These are phyloP conservation scores for Noctua comes DNA, from an alignment of 2,888 invertebrate species.

Conservation along the genomic window DNA sequence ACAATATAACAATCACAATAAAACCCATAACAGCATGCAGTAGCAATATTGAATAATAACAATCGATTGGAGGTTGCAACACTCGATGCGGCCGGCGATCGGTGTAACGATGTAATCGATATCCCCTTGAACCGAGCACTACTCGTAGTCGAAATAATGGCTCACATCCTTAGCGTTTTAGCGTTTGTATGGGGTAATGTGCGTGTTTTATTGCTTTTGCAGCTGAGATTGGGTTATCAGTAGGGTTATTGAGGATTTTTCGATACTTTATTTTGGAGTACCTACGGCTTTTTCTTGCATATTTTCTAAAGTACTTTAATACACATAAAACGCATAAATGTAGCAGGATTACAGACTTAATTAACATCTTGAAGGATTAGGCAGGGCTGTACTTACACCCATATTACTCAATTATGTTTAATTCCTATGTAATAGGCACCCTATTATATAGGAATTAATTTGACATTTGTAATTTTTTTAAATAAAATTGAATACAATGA, in stretches of 20 bases:
- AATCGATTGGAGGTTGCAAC: constrained; percentile 63
- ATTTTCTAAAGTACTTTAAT: not conserved
- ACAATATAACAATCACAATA: constrained; percentile 52
- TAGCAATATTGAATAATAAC: constrained; percentile 64
- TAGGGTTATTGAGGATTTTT: not conserved
- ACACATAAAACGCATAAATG: no score
- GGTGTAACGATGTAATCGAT: constrained; percentile 71
- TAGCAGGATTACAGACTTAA: no score
- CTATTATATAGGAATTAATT: no score
- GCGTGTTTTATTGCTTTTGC: constrained; percentile 39
- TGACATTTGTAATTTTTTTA: not conserved
- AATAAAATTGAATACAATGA: no score
- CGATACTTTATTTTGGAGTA: not conserved
- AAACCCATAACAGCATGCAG: constrained; percentile 54
- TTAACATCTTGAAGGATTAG: no score
- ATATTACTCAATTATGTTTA: no score
- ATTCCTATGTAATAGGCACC: no score
- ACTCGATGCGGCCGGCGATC: constrained; percentile 65
- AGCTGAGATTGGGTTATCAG: constrained; percentile 4
- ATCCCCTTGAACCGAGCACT: constrained; percentile 73
- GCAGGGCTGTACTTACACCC: no score
- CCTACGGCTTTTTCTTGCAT: not conserved
- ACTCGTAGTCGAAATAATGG: constrained; percentile 76
- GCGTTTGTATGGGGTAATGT: constrained; percentile 48
- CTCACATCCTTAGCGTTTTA: constrained; percentile 68